Evolutionary conservation across 2,888 invertebrate species (phyloP).

Genomic region (Xestia sexstrigata): DNA sequence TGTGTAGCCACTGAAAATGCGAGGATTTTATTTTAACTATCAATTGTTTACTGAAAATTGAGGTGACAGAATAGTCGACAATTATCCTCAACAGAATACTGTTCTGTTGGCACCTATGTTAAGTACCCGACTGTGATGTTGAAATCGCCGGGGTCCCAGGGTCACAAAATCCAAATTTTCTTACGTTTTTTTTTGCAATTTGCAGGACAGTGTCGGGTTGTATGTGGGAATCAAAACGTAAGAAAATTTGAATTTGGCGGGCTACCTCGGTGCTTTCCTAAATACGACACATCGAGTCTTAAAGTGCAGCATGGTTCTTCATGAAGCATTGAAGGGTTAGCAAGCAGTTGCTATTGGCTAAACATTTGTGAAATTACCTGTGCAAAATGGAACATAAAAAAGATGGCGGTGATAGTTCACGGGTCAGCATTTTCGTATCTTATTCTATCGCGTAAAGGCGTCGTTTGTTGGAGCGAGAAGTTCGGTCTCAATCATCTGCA

Average conservation of each 20-base stretch:
- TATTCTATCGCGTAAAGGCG: neutral
- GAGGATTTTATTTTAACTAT: constrained; percentile 5
- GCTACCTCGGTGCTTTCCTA: no score
- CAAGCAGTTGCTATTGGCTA: no score
- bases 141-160: no score
- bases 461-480: neutral
- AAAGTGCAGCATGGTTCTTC: neutral
- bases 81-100: constrained; percentile 1
- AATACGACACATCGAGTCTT: neutral
- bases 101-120: neutral
- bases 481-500: neutral
- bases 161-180: no score
- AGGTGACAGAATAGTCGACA: constrained; percentile 52
- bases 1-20: constrained; percentile 18
- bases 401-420: no score
- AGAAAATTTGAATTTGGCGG: no score
- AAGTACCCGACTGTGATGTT: neutral
- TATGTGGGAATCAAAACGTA: no score
- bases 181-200: no score
- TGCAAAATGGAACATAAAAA: no score
- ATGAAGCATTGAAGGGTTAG: no score
- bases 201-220: no score
- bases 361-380: no score
- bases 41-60: constrained; percentile 24
- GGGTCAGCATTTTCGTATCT: neutral